These are phyloP conservation scores for Eptesicus fuscus DNA, from an alignment of 2,113 vertebrate genomes.

Conservation along the genomic window DNA sequence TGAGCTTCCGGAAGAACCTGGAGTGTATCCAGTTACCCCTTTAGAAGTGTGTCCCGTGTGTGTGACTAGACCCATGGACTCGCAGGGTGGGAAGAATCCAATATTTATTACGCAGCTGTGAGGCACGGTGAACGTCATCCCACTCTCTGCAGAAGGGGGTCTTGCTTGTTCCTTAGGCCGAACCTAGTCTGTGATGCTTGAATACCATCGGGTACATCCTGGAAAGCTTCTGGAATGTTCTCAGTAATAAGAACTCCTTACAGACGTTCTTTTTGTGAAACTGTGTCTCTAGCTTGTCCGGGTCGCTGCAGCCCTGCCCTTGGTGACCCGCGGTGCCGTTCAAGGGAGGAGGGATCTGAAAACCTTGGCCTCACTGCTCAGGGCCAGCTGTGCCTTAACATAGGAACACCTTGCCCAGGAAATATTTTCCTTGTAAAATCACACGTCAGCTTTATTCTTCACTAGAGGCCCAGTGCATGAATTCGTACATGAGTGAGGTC, in stretches of 20 bases:
- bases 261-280: neutral
- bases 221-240: neutral
- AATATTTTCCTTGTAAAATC: neutral
- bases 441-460: neutral
- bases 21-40: conserved; percentile 5
- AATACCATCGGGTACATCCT: neutral
- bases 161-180: neutral
- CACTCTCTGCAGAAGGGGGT: neutral
- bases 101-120: neutral
- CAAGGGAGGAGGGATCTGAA: neutral
- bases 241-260: neutral
- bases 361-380: neutral
- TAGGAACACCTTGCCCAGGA: neutral
- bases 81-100: neutral
- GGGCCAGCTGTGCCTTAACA: neutral
- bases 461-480: too few relatives aligned
- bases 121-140: neutral
- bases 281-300: neutral
- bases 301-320: neutral
- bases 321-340: fast-evolving
- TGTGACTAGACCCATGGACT: neutral
- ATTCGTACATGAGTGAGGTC: too few relatives aligned
- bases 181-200: neutral
- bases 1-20: conserved; percentile 40
- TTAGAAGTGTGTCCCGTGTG: neutral